Evolutionary conservation across 2,888 invertebrate genomes (phyloP), one percentile per base, ranked within the genome.

Genomic region (Metallyticus violacea): DNA sequence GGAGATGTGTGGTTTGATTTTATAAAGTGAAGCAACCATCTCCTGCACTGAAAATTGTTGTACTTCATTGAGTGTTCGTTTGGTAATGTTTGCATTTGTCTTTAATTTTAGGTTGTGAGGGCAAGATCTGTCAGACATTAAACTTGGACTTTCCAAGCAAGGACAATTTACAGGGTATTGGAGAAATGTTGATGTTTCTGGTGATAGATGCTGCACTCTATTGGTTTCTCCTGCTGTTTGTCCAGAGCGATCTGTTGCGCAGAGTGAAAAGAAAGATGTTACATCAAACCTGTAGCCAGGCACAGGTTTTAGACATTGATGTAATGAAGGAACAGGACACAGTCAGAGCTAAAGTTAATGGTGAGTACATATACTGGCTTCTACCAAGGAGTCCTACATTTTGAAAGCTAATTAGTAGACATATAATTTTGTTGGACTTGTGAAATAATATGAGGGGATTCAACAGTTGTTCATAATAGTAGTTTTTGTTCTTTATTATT

Each of bases 211-310:
- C 87, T 28, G 22, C 88, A 7, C n/a, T 89, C 7, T 90, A 89
- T 62, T 77, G 87, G 9, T 30, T 26, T 1, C 7, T 90, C 7
- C 86, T 90, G 79, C 81, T 89, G 62, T 86, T 89, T 22, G 88
- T 89, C 62, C 89, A 89, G 62, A 88, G 87, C 86, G 89, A 88
- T 79, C 86, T 89, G 76, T 87, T 89, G 78, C 85, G 86, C 28
- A 87, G 87, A 86, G 82, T 87, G 26, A 89, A 88, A 83, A 82
- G 77, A 76, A 79, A 26, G 78, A 86, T 62, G 76, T 92, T 88
- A 90, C 90, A 15, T 92, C 92, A 89, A 92, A 92, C 6, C 88
- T 89, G 7, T 89, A 88, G 22, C 26, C 26, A 77, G 9, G 9
- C n/a, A 1, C 9, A 22, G 25, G n/a, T 6, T 0, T 6, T 26